Evolutionary conservation across 2,888 invertebrate species (phyloP).

Genomic region (Altica lythri): DNA sequence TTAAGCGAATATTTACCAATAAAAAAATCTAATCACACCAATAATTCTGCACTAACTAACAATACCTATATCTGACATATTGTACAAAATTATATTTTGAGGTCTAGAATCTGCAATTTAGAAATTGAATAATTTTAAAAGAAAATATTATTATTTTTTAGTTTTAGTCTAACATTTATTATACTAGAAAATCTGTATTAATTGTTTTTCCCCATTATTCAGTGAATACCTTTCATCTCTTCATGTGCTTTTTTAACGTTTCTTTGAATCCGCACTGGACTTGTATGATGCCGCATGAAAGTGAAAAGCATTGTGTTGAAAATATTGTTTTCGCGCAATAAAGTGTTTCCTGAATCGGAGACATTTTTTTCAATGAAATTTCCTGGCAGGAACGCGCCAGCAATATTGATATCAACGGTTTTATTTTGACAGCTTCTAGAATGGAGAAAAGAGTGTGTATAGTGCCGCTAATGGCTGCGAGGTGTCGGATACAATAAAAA

Average conservation of each 20-base stretch:
- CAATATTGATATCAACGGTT: constrained; percentile 25
- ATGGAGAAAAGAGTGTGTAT: constrained; percentile 22
- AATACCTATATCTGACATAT: too few relatives aligned
- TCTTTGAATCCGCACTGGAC: neutral
- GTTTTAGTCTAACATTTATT: too few relatives aligned
- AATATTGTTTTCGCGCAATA: constrained; percentile 21
- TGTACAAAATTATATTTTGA: too few relatives aligned
- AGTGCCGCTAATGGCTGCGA: constrained; percentile 19
- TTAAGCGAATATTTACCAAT: too few relatives aligned
- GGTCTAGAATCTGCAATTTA: too few relatives aligned
- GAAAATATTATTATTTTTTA: too few relatives aligned
- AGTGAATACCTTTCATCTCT: too few relatives aligned
- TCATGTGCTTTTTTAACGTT: constrained; percentile 3
- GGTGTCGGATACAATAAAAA: constrained; percentile 20
- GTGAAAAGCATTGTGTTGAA: constrained; percentile 16
- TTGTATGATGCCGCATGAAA: constrained; percentile 2
- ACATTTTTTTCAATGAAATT: constrained; percentile 16
- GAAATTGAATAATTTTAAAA: too few relatives aligned
- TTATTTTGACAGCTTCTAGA: constrained; percentile 19
- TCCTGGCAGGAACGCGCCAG: constrained; percentile 2
- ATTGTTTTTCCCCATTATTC: too few relatives aligned
- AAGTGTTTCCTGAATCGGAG: constrained; percentile 15
- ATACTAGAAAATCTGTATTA: too few relatives aligned
- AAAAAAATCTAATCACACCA: too few relatives aligned
- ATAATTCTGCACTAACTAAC: too few relatives aligned